Evolutionary conservation across 2,113 vertebrate species (phyloP).

Genomic region (Poeciliopsis prolifica): DNA sequence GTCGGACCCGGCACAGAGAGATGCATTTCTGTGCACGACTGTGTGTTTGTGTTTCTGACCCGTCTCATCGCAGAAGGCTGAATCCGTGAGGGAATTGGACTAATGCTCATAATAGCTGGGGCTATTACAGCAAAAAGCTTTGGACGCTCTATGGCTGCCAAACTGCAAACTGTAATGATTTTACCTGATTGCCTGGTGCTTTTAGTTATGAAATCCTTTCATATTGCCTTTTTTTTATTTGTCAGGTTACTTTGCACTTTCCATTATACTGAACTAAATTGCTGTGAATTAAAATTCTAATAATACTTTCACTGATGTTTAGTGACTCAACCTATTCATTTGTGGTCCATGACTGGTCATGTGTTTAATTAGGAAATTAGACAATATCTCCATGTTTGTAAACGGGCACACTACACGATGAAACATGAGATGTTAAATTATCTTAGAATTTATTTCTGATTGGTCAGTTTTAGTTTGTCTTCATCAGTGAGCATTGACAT

Average conservation of each 20-base stretch:
- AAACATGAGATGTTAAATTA: constrained; percentile 26
- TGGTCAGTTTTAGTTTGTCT: constrained; percentile 5
- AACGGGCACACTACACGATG: constrained; percentile 15
- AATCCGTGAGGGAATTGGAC: constrained; percentile 69
- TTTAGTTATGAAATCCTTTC: constrained; percentile 70
- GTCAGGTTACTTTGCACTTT: constrained; percentile 62
- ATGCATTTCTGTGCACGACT: constrained; percentile 37
- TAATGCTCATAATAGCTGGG: constrained; percentile 74
- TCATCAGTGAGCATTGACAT: constrained; percentile 20
- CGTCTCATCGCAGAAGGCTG: constrained; percentile 48
- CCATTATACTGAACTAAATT: constrained; percentile 63
- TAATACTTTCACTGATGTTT: constrained; percentile 49
- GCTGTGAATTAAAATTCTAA: constrained; percentile 62
- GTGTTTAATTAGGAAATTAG: constrained; percentile 52
- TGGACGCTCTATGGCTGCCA: constrained; percentile 57
- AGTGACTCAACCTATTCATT: constrained; percentile 69
- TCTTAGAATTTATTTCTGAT: constrained; percentile 11
- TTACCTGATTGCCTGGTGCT: constrained; percentile 67
- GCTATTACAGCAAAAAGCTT: constrained; percentile 76
- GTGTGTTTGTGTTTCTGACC: constrained; percentile 59
- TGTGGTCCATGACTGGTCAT: constrained; percentile 43
- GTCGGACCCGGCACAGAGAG: constrained; percentile 52
- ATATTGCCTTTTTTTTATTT: constrained; percentile 57
- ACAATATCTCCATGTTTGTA: constrained; percentile 24
- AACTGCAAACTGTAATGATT: constrained; percentile 64